Conservation (phyloP, 2,797 vertebrate genomes). For the Pempheris klunzingeri region DNA sequence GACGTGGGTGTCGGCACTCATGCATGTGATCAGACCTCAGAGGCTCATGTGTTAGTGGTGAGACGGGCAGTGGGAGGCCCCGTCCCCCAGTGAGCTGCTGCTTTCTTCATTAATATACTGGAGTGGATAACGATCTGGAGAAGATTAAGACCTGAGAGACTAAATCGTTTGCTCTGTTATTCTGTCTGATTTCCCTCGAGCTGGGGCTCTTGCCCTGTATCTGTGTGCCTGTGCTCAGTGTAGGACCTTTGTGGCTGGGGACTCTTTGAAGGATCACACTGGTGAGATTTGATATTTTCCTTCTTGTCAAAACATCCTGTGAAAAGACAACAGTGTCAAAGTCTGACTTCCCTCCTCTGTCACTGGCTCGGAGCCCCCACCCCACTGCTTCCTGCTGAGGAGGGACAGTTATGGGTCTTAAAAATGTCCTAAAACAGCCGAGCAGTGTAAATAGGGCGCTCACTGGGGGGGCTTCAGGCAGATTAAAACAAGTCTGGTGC, state of each 20-base stretch:
- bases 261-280: neutral
- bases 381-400: neutral
- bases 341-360: neutral
- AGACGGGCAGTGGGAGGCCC: constrained; percentile 25
- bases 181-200: neutral
- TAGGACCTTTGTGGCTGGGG: neutral
- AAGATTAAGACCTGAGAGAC: constrained; percentile 31
- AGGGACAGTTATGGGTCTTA: neutral
- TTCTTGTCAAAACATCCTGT: neutral
- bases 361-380: neutral
- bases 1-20: constrained; percentile 11
- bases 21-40: constrained; percentile 30
- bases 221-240: neutral
- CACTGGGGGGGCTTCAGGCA: neutral
- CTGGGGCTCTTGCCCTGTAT: too few relatives aligned
- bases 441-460: too few relatives aligned
- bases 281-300: neutral
- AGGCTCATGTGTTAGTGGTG: neutral
- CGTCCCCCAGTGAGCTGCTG: constrained; percentile 17
- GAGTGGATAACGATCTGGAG: constrained; percentile 6
- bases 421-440: neutral
- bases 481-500: neutral
- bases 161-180: neutral
- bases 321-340: neutral
- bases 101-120: constrained; percentile 33